These are phyloP conservation scores for Dioctria linearis DNA, from an alignment of 2,888 invertebrate genomes.

Conservation along the genomic window DNA sequence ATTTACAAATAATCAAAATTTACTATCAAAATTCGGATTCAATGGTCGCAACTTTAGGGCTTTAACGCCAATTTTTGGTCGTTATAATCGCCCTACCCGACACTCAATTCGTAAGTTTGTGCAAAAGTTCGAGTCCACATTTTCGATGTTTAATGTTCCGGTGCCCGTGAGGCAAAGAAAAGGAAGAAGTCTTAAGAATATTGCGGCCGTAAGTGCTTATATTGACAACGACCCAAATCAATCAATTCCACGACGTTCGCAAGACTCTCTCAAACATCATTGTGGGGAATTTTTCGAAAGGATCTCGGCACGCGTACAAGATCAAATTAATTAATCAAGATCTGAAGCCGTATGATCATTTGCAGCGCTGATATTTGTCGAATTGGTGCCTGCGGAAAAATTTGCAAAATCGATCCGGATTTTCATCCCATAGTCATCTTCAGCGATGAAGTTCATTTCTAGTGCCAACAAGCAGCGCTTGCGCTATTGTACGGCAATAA, in stretches of 20 bases:
- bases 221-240: neutral
- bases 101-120: neutral
- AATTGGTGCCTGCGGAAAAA: neutral
- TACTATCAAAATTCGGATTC: neutral
- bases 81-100: slow-evolving; percentile 34
- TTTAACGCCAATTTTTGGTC: slow-evolving; percentile 33
- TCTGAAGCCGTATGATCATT: neutral
- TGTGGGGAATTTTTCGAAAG: neutral
- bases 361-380: neutral
- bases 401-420: too few species aligned
- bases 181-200: neutral
- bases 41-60: slow-evolving; percentile 20
- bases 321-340: slow-evolving; percentile 5
- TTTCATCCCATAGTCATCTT: too few species aligned
- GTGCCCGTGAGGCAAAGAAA: neutral
- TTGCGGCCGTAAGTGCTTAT: neutral
- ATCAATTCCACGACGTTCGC: neutral
- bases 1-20: neutral
- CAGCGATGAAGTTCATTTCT: too few species aligned
- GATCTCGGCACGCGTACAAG: neutral
- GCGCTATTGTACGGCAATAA: neutral
- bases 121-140: too few species aligned
- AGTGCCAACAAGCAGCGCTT: too few species aligned
- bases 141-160: neutral
- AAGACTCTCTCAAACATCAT: neutral